Base-by-base conservation (phyloP, 2,113 vertebrate species). In the Microcebus lehilahytsara region DNA sequence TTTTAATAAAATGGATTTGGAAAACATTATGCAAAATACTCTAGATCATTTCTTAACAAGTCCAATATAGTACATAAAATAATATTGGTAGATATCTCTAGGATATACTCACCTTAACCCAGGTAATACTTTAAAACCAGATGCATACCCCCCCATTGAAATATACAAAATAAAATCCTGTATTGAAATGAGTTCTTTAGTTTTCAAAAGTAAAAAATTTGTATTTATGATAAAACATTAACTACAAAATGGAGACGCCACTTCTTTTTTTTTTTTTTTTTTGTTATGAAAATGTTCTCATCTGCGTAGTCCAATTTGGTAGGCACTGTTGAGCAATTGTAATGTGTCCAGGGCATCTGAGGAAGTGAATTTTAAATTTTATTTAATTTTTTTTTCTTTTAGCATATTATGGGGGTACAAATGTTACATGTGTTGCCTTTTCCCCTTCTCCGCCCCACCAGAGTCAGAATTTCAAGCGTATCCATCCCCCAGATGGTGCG, bases 211-310 rank as follows among this genome's bases (percentile, higher is more conserved):
- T 20, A 20, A 86, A 10, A 56, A 46, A 46, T 77, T 77, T 90
- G 95, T 74, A 92, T 78, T 96, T 37, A 87, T 84, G 95, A 40
- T 42, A 96, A 91, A 98, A 96, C 12, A 72, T 78, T 56, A 32
- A 90, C 11, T 22, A 72, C 4, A 81, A 81, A 85, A 37, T 23
- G 56, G 34, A 97, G 97, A 98, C 49, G 1, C 13, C 66, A 42
- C 69, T 92, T 40, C 40, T 40, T 91, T 79, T 89, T 64, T 89
- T 23, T 89, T 12, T 49, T 49, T 12, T 12, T 49, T 49, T 12
- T 49, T n/a, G n/a, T 49, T 49, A 49, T 49, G 49, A 11, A 49
- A 49, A 49, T 49, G 9, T 49, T 49, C 49, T 49, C 1, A 49
- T 49, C 49, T 49, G 49, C 49, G 2, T 10, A 49, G 49, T 49